phyloP scores from a whole-genome alignment of 2,797 vertebrate genomes.

The Eulemur mongoz region DNA sequence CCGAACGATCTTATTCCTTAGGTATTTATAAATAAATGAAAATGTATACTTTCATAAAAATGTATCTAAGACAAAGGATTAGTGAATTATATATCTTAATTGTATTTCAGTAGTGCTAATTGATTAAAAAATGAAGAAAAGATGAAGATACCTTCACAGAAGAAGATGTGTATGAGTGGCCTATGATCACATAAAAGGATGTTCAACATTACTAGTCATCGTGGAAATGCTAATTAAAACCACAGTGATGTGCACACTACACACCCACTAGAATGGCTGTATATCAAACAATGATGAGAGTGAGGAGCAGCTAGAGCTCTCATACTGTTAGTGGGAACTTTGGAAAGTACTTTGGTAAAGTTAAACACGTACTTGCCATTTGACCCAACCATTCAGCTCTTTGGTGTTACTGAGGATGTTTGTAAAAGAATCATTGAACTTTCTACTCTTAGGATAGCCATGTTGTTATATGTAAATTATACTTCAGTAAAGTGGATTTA shows the following conservation, averaged over 20 bases:
- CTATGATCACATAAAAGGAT: neutral
- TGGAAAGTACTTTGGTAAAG: neutral
- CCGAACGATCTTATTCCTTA: neutral
- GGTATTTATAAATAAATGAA: conserved; percentile 22
- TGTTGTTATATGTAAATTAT: neutral
- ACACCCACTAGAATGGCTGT: neutral
- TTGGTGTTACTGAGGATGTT: neutral
- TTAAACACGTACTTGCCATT: neutral
- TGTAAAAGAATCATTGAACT: neutral
- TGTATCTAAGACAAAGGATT: neutral
- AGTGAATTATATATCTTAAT: neutral
- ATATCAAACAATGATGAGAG: neutral
- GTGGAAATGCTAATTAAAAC: neutral
- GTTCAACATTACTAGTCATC: neutral
- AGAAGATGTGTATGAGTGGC: neutral
- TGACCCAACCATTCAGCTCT: neutral
- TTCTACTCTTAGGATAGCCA: neutral
- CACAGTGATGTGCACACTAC: neutral
- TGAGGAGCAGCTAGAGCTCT: neutral
- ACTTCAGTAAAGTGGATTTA: neutral
- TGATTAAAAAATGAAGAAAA: neutral
- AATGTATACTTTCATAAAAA: neutral
- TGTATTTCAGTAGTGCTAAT: neutral
- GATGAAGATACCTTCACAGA: neutral
- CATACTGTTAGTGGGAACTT: neutral